Base-by-base conservation (phyloP, 1,140 invertebrate species). In the Calliphora vicina region DNA sequence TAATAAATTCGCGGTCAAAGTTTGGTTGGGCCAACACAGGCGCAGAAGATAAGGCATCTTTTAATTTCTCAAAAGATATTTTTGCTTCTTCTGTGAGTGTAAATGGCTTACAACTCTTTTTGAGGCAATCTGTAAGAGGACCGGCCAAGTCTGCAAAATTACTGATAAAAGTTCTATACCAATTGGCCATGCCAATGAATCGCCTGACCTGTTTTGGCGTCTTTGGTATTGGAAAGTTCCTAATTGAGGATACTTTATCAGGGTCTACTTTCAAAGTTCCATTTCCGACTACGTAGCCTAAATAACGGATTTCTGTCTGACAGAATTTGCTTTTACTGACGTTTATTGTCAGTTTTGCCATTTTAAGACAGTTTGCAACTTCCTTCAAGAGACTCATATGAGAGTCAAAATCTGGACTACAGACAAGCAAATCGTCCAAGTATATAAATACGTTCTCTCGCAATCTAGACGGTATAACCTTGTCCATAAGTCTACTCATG, bases 141-240 rank as follows among this genome's bases (percentile, higher is more conserved):
- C 17, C 45, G 9, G 86, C 78, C 0, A 88, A 78, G 4, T 50
- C 82, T 0, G 90, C 85, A 82, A 90, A 91, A 43, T 90, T 84
- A 0, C 81, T 67, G 1, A 91, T 84, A 81, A 91, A 91, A 1
- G 86, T 15, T 0, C 89, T 82, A 72, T 91, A 91, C 90, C 89
- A 91, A 0, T 86, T 86, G 0, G 88, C 85, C 82, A 92, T 90
- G 5, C 92, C 91, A 0, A 92, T 82, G 84, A 93, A 92, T 1
- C 87, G 80, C 26, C 90, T 82, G 0, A 92, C 23, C 57, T 91
- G 88, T 73, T 88, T 91, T 5, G 88, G 81, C 29, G 84, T 80
- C 71, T 73, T 82, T 23, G 84, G 84, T 9, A 26, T 17, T 20
- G 82, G 73, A 71, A 78, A 84, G 27, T 83, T 74, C 29, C 8